Base-by-base conservation (phyloP, 2,797 vertebrate genomes). In the Clangula hyemalis region DNA sequence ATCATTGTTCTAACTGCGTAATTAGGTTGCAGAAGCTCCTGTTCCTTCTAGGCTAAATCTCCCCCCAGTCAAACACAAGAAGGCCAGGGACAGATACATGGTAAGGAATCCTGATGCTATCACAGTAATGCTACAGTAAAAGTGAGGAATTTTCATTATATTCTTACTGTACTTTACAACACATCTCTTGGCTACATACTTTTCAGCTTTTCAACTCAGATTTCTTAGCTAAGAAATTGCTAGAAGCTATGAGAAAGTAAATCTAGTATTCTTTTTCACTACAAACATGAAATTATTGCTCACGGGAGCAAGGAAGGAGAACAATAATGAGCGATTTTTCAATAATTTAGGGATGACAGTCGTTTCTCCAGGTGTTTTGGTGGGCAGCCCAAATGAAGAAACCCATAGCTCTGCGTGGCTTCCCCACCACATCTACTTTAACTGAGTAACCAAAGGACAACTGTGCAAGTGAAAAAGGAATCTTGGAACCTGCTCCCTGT, bases 1-100 rank as follows among this genome's bases (percentile, higher is more conserved):
- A 47, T 69, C 19, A 10, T 39, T 38, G 43, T 18, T 57, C 12
- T 25, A 72, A 34, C 45, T 4, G 18, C 19, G 28, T 17, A 39
- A 5, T 41, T 54, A 3, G 21, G 54, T 62, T 57, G 49, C 4
- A 34, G 36, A 39, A 47, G 13, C 30, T 45, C 20, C n/a, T n/a
- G n/a, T n/a, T n/a, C 41, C 28, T 49, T 51, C 20, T 5, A 45
- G 41, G 41, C 11, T 71, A 72, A 71, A 79, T 25, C 41, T 19
- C 76, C 43, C 41, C 32, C 28, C 38, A 69, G 28, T 72, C 20
- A 73, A 77, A 65, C 24, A 45, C 14, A 39, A 49, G 28, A 91
- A 53, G 0, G 0, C 25, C 58, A 51, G 32, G 56, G 19, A 61
- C 13, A 39, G 21, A 7, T 6, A 21, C n/a, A 8, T 43, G 30